phyloP scores from a whole-genome alignment of 1,140 invertebrate species.

The Lethrus apterus region DNA sequence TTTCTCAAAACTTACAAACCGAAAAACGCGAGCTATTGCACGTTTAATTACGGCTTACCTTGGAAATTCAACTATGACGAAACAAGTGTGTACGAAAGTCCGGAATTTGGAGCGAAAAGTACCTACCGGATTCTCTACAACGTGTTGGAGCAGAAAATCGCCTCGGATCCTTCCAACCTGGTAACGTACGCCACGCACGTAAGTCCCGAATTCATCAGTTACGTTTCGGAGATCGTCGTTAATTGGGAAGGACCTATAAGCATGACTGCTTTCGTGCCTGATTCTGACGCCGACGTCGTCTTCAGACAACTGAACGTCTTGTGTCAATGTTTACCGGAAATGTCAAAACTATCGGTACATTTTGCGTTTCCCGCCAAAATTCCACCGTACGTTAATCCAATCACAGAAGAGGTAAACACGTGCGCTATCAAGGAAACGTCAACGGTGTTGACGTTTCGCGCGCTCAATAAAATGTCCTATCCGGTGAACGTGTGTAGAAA shows the following conservation, averaged over 20 bases:
- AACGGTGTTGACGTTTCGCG: conserved; percentile 45
- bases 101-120: conserved; percentile 49
- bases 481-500: conserved; percentile 72
- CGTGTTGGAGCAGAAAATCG: conserved; percentile 43
- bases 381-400: conserved; percentile 34
- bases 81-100: conserved; percentile 42
- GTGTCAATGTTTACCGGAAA: conserved; percentile 55
- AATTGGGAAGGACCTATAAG: conserved; percentile 69
- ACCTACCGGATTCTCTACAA: conserved; percentile 60
- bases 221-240: conserved; percentile 59
- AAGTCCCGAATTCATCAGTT: conserved; percentile 64
- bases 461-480: conserved; percentile 51
- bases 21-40: conserved; percentile 51
- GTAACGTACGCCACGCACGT: conserved; percentile 68
- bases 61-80: conserved; percentile 45
- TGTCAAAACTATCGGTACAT: conserved; percentile 64
- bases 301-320: conserved; percentile 54
- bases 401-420: too few relatives aligned
- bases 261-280: conserved; percentile 63
- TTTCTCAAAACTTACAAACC: conserved; percentile 47
- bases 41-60: conserved; percentile 56
- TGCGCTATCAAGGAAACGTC: conserved; percentile 31
- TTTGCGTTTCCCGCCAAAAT: conserved; percentile 52
- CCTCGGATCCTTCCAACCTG: conserved; percentile 29
- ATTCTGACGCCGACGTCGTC: conserved; percentile 54